A percentile compares a stretch with the other conserved stretches of the same genome.
Evolutionary conservation across 92 coral and sea anemone species (phyloP).

Genomic region (Phenganax subtilis): DNA sequence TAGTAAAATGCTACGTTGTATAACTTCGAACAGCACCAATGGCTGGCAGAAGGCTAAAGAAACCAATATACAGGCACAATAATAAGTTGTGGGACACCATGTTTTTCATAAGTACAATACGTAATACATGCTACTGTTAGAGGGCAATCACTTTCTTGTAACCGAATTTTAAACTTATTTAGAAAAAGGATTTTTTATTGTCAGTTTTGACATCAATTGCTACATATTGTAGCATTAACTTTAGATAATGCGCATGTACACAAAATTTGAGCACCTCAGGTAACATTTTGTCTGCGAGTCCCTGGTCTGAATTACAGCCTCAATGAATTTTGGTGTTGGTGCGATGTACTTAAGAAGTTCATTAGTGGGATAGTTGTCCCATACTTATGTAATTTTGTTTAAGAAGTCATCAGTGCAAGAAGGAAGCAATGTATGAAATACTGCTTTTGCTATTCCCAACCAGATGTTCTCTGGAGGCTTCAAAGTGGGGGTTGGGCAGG

Average conservation of each 20-base stretch:
- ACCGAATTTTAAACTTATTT: no score
- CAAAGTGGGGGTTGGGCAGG: not conserved
- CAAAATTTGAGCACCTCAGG: not conserved
- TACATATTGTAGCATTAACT: not conserved
- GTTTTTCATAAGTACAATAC: no score
- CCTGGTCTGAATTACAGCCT: not conserved
- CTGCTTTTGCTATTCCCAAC: not conserved
- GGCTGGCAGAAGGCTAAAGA: no score
- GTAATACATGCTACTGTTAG: no score
- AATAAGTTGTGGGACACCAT: no score
- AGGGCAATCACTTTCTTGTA: no score
- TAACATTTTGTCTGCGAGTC: not conserved
- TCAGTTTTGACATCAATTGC: no score
- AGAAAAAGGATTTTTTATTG: no score
- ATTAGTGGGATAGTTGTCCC: not conserved
- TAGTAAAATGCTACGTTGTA: no score
- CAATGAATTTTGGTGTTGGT: not conserved
- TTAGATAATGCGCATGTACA: not conserved
- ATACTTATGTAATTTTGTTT: not conserved
- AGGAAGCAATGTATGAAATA: not conserved
- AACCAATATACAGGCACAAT: no score
- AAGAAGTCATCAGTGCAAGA: not conserved
- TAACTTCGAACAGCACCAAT: no score
- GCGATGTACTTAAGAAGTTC: not conserved
- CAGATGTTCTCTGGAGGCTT: not conserved